A percentile compares a stretch with the other conserved stretches of the same genome.
These are phyloP conservation scores for Scolopax bukidnonensis DNA, from an alignment of 2,797 vertebrate species.

Conservation along the genomic window DNA sequence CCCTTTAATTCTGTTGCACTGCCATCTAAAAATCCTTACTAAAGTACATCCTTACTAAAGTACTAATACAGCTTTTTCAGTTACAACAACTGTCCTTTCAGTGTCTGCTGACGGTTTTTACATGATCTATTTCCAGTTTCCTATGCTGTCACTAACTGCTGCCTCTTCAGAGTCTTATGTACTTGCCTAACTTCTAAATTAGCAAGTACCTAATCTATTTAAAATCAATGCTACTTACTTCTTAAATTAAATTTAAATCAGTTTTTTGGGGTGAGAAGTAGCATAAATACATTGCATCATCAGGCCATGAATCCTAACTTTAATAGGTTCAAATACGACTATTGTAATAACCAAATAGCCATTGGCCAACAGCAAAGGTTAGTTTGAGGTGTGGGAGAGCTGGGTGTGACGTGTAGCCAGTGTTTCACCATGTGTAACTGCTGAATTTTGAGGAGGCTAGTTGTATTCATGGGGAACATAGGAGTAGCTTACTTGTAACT, in stretches of 20 bases:
- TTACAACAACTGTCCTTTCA: neutral
- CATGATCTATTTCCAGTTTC: neutral
- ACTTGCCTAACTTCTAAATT: neutral
- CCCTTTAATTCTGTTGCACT: neutral
- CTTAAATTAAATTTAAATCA: neutral
- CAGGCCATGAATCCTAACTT: neutral
- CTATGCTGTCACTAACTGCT: fast-evolving
- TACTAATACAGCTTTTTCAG: neutral
- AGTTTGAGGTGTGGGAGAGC: neutral
- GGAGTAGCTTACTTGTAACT: neutral
- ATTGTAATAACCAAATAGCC: neutral
- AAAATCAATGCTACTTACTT: neutral
- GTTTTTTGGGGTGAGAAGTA: neutral
- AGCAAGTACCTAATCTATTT: neutral
- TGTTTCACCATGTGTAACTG: neutral
- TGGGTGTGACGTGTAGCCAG: neutral
- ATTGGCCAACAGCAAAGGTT: neutral
- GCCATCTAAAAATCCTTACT: neutral
- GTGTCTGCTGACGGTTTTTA: neutral
- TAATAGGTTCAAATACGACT: neutral
- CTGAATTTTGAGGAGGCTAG: neutral
- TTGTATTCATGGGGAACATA: neutral
- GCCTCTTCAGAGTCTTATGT: neutral
- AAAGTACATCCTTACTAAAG: neutral
- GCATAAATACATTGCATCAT: neutral